Conservation (phyloP, 1,140 invertebrate species). For the Cylas formicarius region DNA sequence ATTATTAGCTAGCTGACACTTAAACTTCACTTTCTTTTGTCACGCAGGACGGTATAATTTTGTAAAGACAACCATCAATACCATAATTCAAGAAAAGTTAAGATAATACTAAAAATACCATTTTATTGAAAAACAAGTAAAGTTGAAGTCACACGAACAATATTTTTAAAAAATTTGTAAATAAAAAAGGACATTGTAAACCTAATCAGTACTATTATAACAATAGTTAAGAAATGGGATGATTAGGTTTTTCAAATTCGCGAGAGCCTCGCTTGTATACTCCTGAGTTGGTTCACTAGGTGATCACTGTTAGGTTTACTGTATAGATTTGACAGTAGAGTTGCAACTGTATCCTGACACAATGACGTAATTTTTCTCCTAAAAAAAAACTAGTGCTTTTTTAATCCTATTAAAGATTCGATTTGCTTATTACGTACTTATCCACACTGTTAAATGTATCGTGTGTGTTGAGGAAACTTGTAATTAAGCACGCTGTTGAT, state of each 20-base stretch:
- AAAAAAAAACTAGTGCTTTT: conserved; percentile 36
- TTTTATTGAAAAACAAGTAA: too few relatives aligned
- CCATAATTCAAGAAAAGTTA: too few relatives aligned
- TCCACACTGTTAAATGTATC: conserved; percentile 47
- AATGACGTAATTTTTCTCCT: conserved; percentile 55
- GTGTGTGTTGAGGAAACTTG: conserved; percentile 50
- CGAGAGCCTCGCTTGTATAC: conserved; percentile 42
- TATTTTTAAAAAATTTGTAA: too few relatives aligned
- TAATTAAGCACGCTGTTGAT: conserved; percentile 58
- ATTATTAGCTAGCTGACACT: too few relatives aligned
- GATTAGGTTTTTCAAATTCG: conserved; percentile 31
- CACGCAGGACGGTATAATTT: too few relatives aligned
- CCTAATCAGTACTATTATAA: too few relatives aligned
- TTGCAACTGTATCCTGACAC: conserved; percentile 59
- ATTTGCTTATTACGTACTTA: conserved; percentile 42
- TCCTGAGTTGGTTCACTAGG: conserved; percentile 47
- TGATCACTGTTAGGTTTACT: conserved; percentile 56
- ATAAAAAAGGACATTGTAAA: too few relatives aligned
- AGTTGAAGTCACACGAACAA: too few relatives aligned
- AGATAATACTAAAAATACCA: too few relatives aligned
- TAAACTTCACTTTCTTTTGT: too few relatives aligned
- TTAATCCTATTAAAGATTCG: conserved; percentile 28
- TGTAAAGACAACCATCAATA: too few relatives aligned
- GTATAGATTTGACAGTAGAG: conserved; percentile 58
- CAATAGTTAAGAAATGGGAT: too few relatives aligned